Percentiles rank a stretch among this genome's conserved stretches.
Conservation (phyloP, 2,113 vertebrate genomes). For the Nicator chloris region DNA sequence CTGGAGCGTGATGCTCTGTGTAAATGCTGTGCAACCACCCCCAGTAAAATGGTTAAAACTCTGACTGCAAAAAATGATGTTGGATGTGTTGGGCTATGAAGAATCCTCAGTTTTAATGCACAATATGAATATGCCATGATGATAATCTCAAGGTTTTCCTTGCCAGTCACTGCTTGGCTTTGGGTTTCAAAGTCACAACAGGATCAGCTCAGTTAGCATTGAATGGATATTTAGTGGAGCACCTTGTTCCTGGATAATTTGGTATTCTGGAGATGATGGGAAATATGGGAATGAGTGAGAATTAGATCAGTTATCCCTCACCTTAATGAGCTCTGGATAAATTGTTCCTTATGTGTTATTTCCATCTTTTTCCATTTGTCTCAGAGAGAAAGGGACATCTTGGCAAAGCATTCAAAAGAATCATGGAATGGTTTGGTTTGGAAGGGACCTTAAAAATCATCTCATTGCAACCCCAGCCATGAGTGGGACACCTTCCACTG, state of each 20-base stretch:
- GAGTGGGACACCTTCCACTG: neutral
- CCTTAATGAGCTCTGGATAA: neutral
- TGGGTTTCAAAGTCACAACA: neutral
- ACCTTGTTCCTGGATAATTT: neutral
- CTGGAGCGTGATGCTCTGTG: neutral
- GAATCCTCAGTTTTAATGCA: neutral
- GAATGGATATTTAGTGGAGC: neutral
- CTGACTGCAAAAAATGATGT: neutral
- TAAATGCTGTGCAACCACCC: accelerated
- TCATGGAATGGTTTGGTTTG: neutral
- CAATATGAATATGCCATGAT: neutral
- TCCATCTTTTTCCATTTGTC: neutral
- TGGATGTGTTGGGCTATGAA: neutral
- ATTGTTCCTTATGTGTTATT: neutral
- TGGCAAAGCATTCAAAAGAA: neutral
- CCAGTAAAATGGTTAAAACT: neutral
- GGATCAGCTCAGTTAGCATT: neutral
- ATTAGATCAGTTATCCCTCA: neutral
- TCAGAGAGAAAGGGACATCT: neutral
- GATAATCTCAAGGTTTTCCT: neutral
- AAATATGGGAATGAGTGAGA: neutral
- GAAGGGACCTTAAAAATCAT: neutral
- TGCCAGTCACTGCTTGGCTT: neutral
- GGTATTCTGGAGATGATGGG: neutral
- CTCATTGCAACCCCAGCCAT: neutral